Percentiles rank a stretch among this genome's conserved stretches.
These are phyloP conservation scores for Solenopsis invicta DNA, from an alignment of 1,140 invertebrate genomes.

Conservation along the genomic window DNA sequence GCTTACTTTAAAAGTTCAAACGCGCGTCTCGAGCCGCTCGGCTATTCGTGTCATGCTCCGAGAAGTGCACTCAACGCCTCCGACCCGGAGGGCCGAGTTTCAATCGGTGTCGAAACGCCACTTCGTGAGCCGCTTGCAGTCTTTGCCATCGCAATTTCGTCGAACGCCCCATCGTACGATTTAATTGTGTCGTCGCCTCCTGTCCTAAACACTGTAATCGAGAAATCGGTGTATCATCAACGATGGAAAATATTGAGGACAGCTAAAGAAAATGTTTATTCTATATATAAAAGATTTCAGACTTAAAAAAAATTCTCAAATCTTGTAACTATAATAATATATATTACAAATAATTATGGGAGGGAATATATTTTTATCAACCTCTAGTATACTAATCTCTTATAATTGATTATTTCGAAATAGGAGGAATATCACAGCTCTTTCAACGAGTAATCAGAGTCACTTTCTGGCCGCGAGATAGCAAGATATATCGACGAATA, in stretches of 20 bases:
- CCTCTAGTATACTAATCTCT: not conserved
- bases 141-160: conserved; percentile 1
- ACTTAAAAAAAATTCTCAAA: not conserved
- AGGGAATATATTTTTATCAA: not conserved
- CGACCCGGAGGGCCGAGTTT: conserved; percentile 74
- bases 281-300: not conserved
- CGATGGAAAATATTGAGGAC: not conserved
- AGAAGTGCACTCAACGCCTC: conserved; percentile 81
- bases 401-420: not conserved
- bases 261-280: too few relatives aligned
- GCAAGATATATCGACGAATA: conserved; percentile 44
- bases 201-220: not conserved
- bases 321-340: not conserved
- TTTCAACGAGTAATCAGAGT: conserved; percentile 6
- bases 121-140: conserved; percentile 81
- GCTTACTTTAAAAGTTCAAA: conserved; percentile 80
- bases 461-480: not conserved
- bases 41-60: conserved; percentile 78
- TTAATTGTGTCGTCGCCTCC: conserved; percentile 17
- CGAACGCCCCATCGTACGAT: conserved; percentile 32
- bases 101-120: conserved; percentile 80
- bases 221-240: not conserved
- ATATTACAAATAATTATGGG: not conserved
- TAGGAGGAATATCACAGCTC: not conserved
- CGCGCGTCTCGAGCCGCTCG: conserved; percentile 66